These are phyloP conservation scores for Euzetes globulus DNA, from an alignment of 2,888 invertebrate genomes.

Conservation along the genomic window DNA sequence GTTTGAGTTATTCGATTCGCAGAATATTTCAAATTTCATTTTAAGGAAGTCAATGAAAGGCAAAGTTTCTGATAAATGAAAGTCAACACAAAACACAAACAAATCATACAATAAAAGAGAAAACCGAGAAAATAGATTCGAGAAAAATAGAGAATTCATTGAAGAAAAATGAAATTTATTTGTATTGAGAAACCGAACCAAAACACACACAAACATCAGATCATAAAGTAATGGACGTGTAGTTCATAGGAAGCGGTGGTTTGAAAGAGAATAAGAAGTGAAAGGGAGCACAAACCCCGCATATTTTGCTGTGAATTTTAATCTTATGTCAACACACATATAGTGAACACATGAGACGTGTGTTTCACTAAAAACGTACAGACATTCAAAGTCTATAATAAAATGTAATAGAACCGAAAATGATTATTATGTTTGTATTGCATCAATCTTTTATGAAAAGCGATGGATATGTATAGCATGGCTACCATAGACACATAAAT, in stretches of 20 bases:
- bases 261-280: background rate
- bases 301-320: constrained; percentile 26
- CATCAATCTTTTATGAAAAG: constrained; percentile 15
- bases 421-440: constrained; percentile 28
- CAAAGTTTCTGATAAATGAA: background rate
- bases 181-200: constrained; percentile 1
- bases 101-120: no score
- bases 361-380: background rate
- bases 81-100: background rate
- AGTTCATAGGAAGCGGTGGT: background rate
- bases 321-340: constrained; percentile 25
- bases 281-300: background rate
- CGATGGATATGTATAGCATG: background rate
- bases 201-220: background rate
- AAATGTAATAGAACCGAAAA: constrained; percentile 10
- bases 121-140: background rate
- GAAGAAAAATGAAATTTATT: constrained; percentile 3
- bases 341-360: background rate
- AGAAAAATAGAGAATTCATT: background rate
- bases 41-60: background rate
- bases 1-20: background rate
- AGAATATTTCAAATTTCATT: background rate
- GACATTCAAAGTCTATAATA: constrained; percentile 1
- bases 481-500: background rate
- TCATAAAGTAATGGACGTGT: background rate